Evolutionary conservation across 1,140 invertebrate genomes (phyloP).

Genomic region (Macrotrachela quadricornifera): DNA sequence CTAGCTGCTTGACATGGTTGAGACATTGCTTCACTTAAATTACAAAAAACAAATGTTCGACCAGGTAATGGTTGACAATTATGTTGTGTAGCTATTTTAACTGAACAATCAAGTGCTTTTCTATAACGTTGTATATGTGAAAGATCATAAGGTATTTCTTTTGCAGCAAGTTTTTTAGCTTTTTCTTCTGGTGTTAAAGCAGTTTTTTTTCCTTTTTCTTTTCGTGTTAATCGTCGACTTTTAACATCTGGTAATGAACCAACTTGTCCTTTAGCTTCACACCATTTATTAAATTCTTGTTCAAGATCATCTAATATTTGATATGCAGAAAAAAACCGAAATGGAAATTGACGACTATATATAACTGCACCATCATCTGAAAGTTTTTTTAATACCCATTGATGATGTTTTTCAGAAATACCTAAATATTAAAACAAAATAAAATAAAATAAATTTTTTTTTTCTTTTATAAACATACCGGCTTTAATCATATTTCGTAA

Average conservation of each 20-base stretch:
- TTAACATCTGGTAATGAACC: neutral
- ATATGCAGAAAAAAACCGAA: slow-evolving; percentile 32
- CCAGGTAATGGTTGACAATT: slow-evolving; percentile 31
- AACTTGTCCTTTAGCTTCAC: slow-evolving; percentile 2
- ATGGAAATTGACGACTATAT: slow-evolving; percentile 32
- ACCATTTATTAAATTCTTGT: slow-evolving; percentile 18
- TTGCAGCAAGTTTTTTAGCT: neutral
- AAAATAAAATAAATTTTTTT: slow-evolving; percentile 10
- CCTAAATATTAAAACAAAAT: neutral
- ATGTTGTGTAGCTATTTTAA: slow-evolving; percentile 28
- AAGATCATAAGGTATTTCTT: slow-evolving; percentile 1
- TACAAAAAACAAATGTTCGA: slow-evolving; percentile 24
- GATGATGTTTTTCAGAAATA: neutral
- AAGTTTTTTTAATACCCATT: slow-evolving; percentile 20
- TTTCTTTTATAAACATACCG: slow-evolving; percentile 28
- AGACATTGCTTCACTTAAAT: slow-evolving; percentile 16
- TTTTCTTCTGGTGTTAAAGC: neutral
- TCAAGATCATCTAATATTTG: slow-evolving; percentile 23
- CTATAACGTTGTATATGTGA: slow-evolving; percentile 19
- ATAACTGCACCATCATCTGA: slow-evolving; percentile 29
- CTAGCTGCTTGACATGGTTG: slow-evolving; percentile 18
- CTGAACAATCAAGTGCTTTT: slow-evolving; percentile 26
- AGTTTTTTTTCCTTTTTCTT: neutral
- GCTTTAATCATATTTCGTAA: slow-evolving; percentile 30
- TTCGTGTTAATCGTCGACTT: neutral